These are phyloP conservation scores for Eremophila alpestris DNA, from an alignment of 2,797 vertebrate species.

Conservation along the genomic window DNA sequence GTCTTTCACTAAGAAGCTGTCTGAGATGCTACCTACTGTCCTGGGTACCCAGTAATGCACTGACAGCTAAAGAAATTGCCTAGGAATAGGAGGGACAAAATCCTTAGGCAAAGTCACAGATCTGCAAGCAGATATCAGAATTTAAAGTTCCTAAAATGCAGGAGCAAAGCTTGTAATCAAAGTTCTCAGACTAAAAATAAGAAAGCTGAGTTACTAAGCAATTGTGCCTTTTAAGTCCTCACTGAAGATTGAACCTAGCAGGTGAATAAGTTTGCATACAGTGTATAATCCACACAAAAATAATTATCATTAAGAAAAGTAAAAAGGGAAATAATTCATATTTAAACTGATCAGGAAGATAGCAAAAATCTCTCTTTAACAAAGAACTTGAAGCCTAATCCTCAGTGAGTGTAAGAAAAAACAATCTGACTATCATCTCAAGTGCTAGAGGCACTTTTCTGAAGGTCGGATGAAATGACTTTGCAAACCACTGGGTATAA, in stretches of 20 bases:
- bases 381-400: background rate
- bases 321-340: background rate
- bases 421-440: background rate
- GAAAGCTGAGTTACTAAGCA: background rate
- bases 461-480: background rate
- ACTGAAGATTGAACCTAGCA: background rate
- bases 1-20: slow-evolving; percentile 19
- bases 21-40: background rate
- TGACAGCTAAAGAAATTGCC: slow-evolving; percentile 20
- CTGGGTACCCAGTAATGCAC: background rate
- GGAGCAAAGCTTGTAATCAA: background rate
- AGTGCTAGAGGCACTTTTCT: slow-evolving; percentile 24
- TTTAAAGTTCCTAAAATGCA: background rate
- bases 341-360: background rate
- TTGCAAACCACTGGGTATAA: background rate
- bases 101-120: background rate
- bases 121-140: background rate
- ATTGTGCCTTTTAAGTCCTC: background rate
- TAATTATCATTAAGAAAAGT: background rate
- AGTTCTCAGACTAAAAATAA: background rate
- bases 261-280: background rate
- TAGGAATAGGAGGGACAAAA: background rate
- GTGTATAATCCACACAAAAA: background rate
- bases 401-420: background rate
- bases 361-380: background rate